Evolutionary conservation across 2,113 vertebrate genomes (phyloP).

Genomic region (Ramphastos sulfuratus): DNA sequence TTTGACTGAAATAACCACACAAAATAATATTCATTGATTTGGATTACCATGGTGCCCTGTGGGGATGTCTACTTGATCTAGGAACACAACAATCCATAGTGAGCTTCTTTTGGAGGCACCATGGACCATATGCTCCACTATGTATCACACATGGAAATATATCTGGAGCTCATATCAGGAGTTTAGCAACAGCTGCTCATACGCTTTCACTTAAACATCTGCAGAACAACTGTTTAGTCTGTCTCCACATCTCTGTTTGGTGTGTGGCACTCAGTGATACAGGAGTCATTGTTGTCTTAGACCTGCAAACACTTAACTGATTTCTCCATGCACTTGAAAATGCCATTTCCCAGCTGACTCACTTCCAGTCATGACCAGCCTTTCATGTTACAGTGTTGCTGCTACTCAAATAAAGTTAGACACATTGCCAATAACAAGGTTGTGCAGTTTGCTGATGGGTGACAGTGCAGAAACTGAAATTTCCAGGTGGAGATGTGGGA

Average conservation of each 20-base stretch:
- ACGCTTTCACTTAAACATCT: not conserved
- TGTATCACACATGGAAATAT: not conserved
- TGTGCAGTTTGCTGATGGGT: not conserved
- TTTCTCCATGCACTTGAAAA: not conserved
- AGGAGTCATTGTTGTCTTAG: not conserved
- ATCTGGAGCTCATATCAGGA: not conserved
- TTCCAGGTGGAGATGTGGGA: not conserved
- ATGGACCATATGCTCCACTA: not conserved
- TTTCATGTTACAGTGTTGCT: not conserved
- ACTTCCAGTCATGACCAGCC: not conserved
- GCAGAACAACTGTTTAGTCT: not conserved
- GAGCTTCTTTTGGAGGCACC: not conserved
- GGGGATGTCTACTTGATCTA: not conserved
- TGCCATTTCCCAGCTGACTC: not conserved
- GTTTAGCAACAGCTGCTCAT: not conserved
- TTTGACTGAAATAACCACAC: not conserved
- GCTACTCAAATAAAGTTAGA: not conserved
- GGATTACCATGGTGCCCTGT: not conserved
- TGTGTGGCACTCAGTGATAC: accelerated
- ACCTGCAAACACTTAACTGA: not conserved
- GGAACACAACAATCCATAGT: not conserved
- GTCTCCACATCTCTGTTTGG: not conserved
- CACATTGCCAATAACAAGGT: not conserved
- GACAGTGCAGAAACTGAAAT: not conserved
- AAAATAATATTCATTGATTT: not conserved